Percentiles rank a stretch among this genome's conserved stretches.
These are phyloP conservation scores for Poecilia picta DNA, from an alignment of 2,797 vertebrate genomes.

Conservation along the genomic window DNA sequence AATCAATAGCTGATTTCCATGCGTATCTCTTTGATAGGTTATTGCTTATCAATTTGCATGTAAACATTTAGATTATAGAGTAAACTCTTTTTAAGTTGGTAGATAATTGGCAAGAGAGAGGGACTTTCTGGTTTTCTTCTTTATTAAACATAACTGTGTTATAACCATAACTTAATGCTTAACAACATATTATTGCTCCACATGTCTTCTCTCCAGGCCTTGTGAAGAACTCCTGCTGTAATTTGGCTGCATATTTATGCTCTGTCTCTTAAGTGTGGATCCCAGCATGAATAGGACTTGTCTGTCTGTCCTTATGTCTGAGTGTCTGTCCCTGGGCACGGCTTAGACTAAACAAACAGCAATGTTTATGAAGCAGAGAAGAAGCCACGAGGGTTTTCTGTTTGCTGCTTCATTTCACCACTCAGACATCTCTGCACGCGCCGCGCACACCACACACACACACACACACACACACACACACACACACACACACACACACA, in stretches of 20 bases:
- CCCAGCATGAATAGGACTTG: conserved; percentile 71
- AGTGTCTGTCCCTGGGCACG: conserved; percentile 64
- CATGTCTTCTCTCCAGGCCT: conserved; percentile 27
- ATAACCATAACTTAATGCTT: background rate
- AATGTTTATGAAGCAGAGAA: conserved; percentile 73
- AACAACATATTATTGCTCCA: conserved; percentile 3
- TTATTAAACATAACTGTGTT: background rate
- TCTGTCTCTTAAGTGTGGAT: conserved; percentile 60
- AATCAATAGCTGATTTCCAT: background rate
- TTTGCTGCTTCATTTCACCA: conserved; percentile 72
- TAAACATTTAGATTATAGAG: background rate
- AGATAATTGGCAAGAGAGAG: background rate
- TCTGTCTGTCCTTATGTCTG: conserved; percentile 71
- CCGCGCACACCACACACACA: conserved; percentile 16
- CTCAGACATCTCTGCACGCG: conserved; percentile 32
- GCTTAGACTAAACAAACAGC: conserved; percentile 79
- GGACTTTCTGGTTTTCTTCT: background rate
- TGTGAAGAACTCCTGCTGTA: conserved; percentile 56
- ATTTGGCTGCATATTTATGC: conserved; percentile 62
- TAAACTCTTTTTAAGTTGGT: background rate
- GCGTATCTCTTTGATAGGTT: background rate
- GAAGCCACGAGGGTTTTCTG: conserved; percentile 72
- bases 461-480: conserved; percentile 14
- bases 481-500: conserved; percentile 9
- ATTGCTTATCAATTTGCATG: background rate